phyloP scores from a whole-genome alignment of 2,888 invertebrate species.

The Hanleya hanleyi region DNA sequence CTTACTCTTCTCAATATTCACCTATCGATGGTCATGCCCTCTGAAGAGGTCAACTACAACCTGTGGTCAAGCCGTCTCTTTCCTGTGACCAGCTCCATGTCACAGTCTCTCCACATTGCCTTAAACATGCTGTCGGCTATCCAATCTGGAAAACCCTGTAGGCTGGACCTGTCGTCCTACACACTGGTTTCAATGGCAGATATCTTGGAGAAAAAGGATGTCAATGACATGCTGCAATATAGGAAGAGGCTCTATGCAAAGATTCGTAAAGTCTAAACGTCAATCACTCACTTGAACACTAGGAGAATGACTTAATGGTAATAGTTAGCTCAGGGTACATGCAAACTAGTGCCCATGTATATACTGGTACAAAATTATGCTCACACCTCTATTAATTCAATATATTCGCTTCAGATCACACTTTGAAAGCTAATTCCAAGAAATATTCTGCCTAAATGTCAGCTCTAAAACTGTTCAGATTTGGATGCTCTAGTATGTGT shows the following conservation, averaged over 20 bases:
- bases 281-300: too few species aligned
- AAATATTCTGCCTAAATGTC: background rate
- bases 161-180: slow-evolving; percentile 23
- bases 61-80: slow-evolving; percentile 65
- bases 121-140: slow-evolving; percentile 37
- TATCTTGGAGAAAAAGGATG: slow-evolving; percentile 54
- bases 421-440: too few species aligned
- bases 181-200: slow-evolving; percentile 53
- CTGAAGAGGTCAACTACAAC: slow-evolving; percentile 25
- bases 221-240: slow-evolving; percentile 54
- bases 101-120: slow-evolving; percentile 52
- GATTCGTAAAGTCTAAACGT: background rate
- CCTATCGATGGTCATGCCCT: background rate
- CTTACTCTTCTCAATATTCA: background rate
- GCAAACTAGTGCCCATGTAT: too few species aligned
- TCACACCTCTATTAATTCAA: too few species aligned
- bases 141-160: slow-evolving; percentile 25
- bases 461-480: too few species aligned
- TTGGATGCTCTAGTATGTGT: too few species aligned
- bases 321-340: too few species aligned
- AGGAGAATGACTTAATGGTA: too few species aligned
- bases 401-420: too few species aligned
- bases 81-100: slow-evolving; percentile 54
- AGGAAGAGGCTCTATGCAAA: slow-evolving; percentile 42
- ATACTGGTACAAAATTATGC: too few species aligned